Conservation (phyloP, 2,797 vertebrate species). For the Neosalanx taihuensis region DNA sequence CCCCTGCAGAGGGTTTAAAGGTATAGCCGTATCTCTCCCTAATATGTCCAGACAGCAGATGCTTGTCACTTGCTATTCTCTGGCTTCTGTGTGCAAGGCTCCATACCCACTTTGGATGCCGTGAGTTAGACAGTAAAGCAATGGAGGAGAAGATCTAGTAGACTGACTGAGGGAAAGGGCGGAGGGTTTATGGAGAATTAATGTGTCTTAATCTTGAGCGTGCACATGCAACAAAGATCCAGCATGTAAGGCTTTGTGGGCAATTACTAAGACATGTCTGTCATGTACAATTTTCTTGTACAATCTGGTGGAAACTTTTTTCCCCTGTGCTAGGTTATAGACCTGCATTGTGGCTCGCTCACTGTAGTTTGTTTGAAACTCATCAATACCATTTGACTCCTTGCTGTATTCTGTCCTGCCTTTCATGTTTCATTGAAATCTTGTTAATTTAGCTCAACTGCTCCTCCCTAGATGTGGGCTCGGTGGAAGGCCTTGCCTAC, state of each 20-base stretch:
- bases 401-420: not conserved
- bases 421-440: not conserved
- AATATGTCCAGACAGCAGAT: conserved; percentile 13
- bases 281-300: not conserved
- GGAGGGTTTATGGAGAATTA: conserved; percentile 26
- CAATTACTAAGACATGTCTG: conserved; percentile 4
- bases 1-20: not conserved
- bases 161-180: conserved; percentile 17
- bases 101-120: conserved; percentile 26
- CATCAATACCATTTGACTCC: not conserved
- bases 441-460: not conserved
- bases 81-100: conserved; percentile 12
- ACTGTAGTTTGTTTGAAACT: conserved; percentile 3
- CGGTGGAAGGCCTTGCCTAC: conserved; percentile 85
- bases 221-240: conserved; percentile 26
- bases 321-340: not conserved
- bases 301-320: not conserved
- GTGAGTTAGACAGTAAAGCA: conserved; percentile 16
- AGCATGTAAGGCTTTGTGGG: not conserved
- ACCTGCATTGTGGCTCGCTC: not conserved
- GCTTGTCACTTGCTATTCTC: not conserved
- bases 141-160: conserved; percentile 26
- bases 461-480: conserved; percentile 77
- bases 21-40: not conserved
- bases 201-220: conserved; percentile 31